Base-by-base conservation (phyloP, 2,888 invertebrate species). In the Rotaria macrura region DNA sequence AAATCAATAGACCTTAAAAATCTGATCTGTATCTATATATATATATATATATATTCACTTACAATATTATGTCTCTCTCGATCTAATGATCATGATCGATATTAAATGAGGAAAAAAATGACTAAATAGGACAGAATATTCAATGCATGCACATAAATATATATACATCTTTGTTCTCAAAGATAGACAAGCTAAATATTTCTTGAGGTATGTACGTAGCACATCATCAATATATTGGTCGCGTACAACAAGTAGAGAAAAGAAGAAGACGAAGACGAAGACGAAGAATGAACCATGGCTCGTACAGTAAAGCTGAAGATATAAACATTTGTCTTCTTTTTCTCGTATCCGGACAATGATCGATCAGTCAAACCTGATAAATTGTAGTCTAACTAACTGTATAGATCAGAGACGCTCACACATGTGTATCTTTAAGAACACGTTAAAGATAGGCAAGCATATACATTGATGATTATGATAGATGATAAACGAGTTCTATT, bases 251-350 rank as follows among this genome's bases (percentile, higher is more conserved):
- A 34, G 34, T 34, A 17, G 20, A 65, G 17, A 34, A 17, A 65
- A 34, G 14, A 34, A 65, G 65, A 34, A 65, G 34, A n/a, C n/a
- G n/a, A n/a, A n/a, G n/a, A n/a, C n/a, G n/a, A n/a, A n/a, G n/a
- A n/a, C n/a, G n/a, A 34, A 65, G 65, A 65, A 29, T 29, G 34
- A 29, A 65, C 29, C 14, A n/a, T n/a, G n/a, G n/a, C n/a, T 57
- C 29, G 14, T 65, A 29, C 20, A 65, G 34, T 65, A 20, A 65
- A 29, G 34, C 34, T 65, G 17, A 65, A 34, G 65, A 65, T 65
- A 65, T 65, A 65, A 65, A 65, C 65, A 65, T 38, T 65, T 65
- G 65, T 65, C 65, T 65, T 65, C 65, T 29, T 65, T 57, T 57
- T 57, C 65, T 34, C 65, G 34, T 65, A 34, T 65, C 65, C 65